Evolutionary conservation across 1,140 invertebrate genomes (phyloP), one percentile per base, ranked within the genome.

Genomic region (Trinorchestia longiramus): DNA sequence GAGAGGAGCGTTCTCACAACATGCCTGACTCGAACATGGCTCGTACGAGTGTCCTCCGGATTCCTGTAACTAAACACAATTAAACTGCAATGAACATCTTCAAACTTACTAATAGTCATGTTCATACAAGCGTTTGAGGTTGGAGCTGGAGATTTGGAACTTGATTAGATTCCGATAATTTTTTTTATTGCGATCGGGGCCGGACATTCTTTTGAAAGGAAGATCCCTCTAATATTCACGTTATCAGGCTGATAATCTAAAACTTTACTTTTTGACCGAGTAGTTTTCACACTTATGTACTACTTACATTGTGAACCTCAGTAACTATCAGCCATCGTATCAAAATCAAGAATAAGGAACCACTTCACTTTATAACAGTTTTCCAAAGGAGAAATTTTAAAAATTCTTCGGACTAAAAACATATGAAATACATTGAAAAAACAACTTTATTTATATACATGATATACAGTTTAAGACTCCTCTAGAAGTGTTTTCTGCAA

Each of bases 1-100:
- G 92, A 94, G 92, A 94, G 92, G 43, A 40, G 92, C 92, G 36
- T n/a, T 94, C 92, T 94, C 92, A 94, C 92, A 94, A 94, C 92
- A 94, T 40, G 92, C 8, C 43, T 45, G 19, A 28, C 43, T 94
- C 44, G 92, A 40, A 45, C 44, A 40, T 15, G 62, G 62, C 43
- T 45, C 92, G 44, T 43, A 43, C 43, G 43, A 45, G 43, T 45
- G 36, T 94, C 92, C 92, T 47, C 44, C 43, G 44, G 92, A 45
- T 94, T 44, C 92, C 44, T 45, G 62, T 77, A 77, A 77, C 62
- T 77, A 15, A 77, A 28, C 62, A 28, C 36, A 77, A 77, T 77
- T 77, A 77, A 36, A 77, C 15, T 77, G 62, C 62, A 28, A 77
- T 77, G 62, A 11, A 77, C 62, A 77, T 77, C 62, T 77, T 36